Evolutionary conservation across 2,888 invertebrate genomes (phyloP), one percentile per base, ranked within the genome.

Genomic region (Crossocerus cetratus): DNA sequence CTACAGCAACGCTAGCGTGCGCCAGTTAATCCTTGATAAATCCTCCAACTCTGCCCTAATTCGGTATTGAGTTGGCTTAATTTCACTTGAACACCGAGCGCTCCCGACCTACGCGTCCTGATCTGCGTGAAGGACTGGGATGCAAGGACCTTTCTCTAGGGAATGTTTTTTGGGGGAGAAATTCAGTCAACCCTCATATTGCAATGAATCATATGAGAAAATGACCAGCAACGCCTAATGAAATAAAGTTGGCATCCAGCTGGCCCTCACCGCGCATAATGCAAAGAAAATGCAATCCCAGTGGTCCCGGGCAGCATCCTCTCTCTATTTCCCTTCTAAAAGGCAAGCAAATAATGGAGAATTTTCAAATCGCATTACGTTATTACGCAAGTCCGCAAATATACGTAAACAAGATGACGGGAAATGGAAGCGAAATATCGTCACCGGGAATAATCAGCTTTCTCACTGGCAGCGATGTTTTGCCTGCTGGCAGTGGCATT

Each of bases 21-120:
- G 82, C 78, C 81, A 88, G 84, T 86, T 88, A 88, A 89, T 88
- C 88, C 86, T 82, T 87, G 86, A 88, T 88, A 89, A 89, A 89
- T 86, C 87, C 86, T 83, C 82, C 73, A 87, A 87, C 84, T 87
- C 86, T 72, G 78, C 80, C 76, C 85, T 88, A 88, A 88, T 87
- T 88, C 88, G 73, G 84, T 84, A 88, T 87, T 84, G 86, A 88
- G 86, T 86, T 85, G 83, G 85, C 84, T 86, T 89, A 87, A 89
- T 88, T 89, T 88, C 84, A 87, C 87, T 87, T 83, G 49, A 32
- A 32, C 32, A 2, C 32, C 49, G 16, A 16, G 49, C 77, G 66
- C 63, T 71, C 77, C 74, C 77, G 84, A 84, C 82, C 80, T 78
- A 74, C 76, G 69, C 54, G 32, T 64, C 63, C 69, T 65, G 55